Percentiles rank a stretch among this genome's conserved stretches.
These are phyloP conservation scores for Formica exsecta DNA, from an alignment of 1,140 invertebrate genomes.

Conservation along the genomic window DNA sequence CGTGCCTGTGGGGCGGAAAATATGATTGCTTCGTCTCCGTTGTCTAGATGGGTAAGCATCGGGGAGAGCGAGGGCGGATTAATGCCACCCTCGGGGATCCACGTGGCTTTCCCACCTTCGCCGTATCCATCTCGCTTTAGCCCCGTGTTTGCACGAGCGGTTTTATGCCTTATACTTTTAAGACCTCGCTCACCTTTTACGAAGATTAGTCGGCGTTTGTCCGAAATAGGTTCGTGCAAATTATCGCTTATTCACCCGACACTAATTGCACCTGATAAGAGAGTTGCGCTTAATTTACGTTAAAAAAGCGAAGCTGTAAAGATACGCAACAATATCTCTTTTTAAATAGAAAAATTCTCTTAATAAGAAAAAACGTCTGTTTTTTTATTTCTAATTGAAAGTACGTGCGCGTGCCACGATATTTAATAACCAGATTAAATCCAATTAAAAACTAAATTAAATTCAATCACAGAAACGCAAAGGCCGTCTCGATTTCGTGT, in stretches of 20 bases:
- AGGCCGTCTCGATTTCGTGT: background rate
- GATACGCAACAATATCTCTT: background rate
- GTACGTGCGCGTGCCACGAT: background rate
- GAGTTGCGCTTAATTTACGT: background rate
- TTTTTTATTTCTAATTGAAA: background rate
- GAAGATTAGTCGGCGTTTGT: constrained; percentile 63
- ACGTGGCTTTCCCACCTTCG: constrained; percentile 79
- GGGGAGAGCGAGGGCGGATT: constrained; percentile 80
- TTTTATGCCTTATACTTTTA: constrained; percentile 70
- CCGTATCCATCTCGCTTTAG: constrained; percentile 40
- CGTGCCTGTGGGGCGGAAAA: constrained; percentile 86
- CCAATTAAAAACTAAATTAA: background rate
- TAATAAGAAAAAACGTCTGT: background rate
- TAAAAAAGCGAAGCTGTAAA: background rate
- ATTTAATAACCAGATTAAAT: constrained; percentile 3
- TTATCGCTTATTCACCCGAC: constrained; percentile 17
- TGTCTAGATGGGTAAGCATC: constrained; percentile 76
- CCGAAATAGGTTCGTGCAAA: background rate
- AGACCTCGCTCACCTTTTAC: constrained; percentile 69
- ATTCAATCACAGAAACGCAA: background rate
- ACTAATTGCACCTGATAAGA: constrained; percentile 30
- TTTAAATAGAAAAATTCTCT: background rate
- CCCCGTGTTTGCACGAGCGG: constrained; percentile 51
- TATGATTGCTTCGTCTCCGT: constrained; percentile 85
- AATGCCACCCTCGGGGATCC: constrained; percentile 86